These are phyloP conservation scores for Margarornis squamiger DNA, from an alignment of 2,797 vertebrate genomes.

Conservation along the genomic window DNA sequence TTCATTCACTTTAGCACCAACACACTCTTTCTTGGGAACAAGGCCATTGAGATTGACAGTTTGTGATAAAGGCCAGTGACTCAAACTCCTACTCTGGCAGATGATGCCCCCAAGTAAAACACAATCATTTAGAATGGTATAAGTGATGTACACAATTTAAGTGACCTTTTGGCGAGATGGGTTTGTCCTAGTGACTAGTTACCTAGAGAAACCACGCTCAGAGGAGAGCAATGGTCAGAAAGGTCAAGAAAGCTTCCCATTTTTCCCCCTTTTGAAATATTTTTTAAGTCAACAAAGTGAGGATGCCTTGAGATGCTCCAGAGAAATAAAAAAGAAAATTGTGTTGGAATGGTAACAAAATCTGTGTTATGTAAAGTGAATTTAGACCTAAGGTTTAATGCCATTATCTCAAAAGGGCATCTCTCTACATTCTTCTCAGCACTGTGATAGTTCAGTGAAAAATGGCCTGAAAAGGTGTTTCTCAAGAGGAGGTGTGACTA, in stretches of 20 bases:
- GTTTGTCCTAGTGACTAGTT: constrained; percentile 30
- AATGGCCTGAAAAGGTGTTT: constrained; percentile 9
- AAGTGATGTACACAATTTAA: background rate
- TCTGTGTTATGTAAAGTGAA: constrained; percentile 1
- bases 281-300: background rate
- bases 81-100: background rate
- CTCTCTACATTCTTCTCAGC: constrained; percentile 4
- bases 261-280: background rate
- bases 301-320: background rate
- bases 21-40: background rate
- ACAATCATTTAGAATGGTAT: background rate
- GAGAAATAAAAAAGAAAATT: constrained; percentile 38
- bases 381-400: constrained; percentile 24
- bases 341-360: background rate
- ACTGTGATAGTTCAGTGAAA: background rate
- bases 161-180: background rate
- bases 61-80: background rate
- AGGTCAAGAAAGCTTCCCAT: constrained; percentile 18
- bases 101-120: background rate
- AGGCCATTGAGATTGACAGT: background rate
- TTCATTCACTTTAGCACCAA: background rate
- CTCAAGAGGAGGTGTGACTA: background rate
- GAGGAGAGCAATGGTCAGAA: background rate
- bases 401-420: constrained; percentile 43
- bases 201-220: background rate